Conservation (phyloP, 2,888 invertebrate species). For the Eupithecia exiguata region DNA sequence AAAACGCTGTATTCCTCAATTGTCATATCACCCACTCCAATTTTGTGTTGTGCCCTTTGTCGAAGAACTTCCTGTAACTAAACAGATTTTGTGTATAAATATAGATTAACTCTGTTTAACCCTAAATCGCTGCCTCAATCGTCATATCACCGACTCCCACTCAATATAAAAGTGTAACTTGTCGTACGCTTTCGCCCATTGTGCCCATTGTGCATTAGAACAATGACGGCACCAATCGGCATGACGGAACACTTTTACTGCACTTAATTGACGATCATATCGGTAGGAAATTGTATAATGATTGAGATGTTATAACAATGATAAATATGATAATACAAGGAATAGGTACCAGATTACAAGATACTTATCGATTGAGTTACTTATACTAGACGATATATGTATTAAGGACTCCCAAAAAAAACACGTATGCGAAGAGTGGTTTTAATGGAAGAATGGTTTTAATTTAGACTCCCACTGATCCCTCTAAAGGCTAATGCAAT, state of each 20-base stretch:
- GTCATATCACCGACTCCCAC: background rate
- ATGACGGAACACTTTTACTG: constrained; percentile 46
- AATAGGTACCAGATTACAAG: background rate
- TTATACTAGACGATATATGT: too few relatives aligned
- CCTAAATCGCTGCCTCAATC: background rate
- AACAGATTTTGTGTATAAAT: too few relatives aligned
- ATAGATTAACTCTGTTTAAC: background rate
- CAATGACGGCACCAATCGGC: constrained; percentile 44
- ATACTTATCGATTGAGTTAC: too few relatives aligned
- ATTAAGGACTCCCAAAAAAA: too few relatives aligned
- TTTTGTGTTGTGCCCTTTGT: too few relatives aligned
- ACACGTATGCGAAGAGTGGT: too few relatives aligned
- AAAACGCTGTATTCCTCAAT: background rate
- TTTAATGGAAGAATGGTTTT: too few relatives aligned
- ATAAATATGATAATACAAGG: background rate
- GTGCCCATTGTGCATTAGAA: constrained; percentile 41
- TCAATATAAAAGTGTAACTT: constrained; percentile 30
- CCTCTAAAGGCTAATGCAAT: too few relatives aligned
- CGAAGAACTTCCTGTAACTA: too few relatives aligned
- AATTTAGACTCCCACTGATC: too few relatives aligned
- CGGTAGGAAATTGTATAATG: constrained; percentile 30
- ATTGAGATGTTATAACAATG: constrained; percentile 3
- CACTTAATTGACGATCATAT: constrained; percentile 41
- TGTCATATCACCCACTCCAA: background rate
- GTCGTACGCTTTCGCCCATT: constrained; percentile 43